phyloP scores from a whole-genome alignment of 35 echinoderm and acorn worm genomes.

The Chiridota heheva region DNA sequence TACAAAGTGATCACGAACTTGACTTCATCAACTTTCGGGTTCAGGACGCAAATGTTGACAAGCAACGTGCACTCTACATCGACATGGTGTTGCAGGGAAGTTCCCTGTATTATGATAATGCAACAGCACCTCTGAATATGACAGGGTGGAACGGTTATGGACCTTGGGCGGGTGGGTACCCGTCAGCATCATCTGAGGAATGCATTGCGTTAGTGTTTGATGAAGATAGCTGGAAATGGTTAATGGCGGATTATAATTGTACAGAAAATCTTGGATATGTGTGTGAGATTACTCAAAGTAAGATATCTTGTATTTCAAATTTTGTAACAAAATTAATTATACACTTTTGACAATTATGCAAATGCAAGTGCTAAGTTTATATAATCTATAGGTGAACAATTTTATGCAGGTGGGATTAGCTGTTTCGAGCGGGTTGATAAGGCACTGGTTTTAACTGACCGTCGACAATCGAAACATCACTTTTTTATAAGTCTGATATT shows the following conservation, averaged over 20 bases:
- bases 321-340: too few relatives aligned
- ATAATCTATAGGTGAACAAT: too few relatives aligned
- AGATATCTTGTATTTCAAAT: neutral
- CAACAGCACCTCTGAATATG: slow-evolving; percentile 29
- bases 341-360: too few relatives aligned
- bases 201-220: slow-evolving; percentile 53
- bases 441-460: too few relatives aligned
- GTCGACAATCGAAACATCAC: too few relatives aligned
- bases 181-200: slow-evolving; percentile 2
- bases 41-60: slow-evolving; percentile 35
- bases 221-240: slow-evolving; percentile 28
- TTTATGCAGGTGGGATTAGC: too few relatives aligned
- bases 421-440: too few relatives aligned
- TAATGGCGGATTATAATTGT: slow-evolving; percentile 28
- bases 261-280: slow-evolving; percentile 24
- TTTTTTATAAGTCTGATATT: too few relatives aligned
- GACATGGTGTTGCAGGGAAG: slow-evolving; percentile 34
- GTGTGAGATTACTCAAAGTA: slow-evolving; percentile 59
- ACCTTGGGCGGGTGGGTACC: slow-evolving; percentile 43
- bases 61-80: slow-evolving; percentile 20
- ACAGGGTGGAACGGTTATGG: slow-evolving; percentile 10
- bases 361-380: too few relatives aligned
- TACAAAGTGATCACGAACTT: slow-evolving; percentile 45
- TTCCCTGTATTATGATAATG: slow-evolving; percentile 43
- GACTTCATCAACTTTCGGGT: slow-evolving; percentile 60